These are phyloP conservation scores for Dyspetes luteomarginatus DNA, from an alignment of 2,888 invertebrate genomes.

Conservation along the genomic window DNA sequence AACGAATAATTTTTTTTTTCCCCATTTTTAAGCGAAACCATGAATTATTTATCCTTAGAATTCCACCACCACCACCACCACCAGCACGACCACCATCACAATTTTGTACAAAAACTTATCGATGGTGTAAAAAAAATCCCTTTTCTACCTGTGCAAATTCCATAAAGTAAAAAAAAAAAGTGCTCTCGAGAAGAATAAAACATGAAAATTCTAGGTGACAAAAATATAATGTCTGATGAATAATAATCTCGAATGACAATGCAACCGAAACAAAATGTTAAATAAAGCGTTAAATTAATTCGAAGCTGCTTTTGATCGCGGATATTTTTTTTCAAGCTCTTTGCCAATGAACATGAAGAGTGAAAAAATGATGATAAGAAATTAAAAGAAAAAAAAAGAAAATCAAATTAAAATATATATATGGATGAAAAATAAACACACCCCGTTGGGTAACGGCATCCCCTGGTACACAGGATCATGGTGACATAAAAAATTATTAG, in stretches of 20 bases:
- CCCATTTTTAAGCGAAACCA: conserved; percentile 26
- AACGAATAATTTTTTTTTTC: background rate
- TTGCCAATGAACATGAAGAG: conserved; percentile 10
- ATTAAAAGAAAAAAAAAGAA: conserved; percentile 59
- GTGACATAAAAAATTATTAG: conserved; percentile 80
- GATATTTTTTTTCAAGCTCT: background rate
- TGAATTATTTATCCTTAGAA: background rate
- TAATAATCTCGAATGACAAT: background rate
- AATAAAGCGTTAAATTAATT: conserved; percentile 13
- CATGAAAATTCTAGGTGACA: background rate
- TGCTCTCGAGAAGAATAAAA: background rate
- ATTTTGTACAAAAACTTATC: no score
- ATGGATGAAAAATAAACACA: conserved; percentile 85
- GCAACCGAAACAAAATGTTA: no score
- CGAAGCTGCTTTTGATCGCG: background rate
- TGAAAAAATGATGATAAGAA: conserved; percentile 8
- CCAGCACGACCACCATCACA: conserved; percentile 7
- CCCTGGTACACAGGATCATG: conserved; percentile 85
- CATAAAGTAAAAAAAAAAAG: background rate
- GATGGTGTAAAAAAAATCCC: conserved; percentile 17
- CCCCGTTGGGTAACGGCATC: conserved; percentile 89
- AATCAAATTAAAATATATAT: conserved; percentile 52
- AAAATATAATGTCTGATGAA: background rate
- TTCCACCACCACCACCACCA: no score
- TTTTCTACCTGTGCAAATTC: background rate